Evolutionary conservation across 2,113 vertebrate genomes (phyloP), one percentile per base, ranked within the genome.

Genomic region (Butastur rufipennis): DNA sequence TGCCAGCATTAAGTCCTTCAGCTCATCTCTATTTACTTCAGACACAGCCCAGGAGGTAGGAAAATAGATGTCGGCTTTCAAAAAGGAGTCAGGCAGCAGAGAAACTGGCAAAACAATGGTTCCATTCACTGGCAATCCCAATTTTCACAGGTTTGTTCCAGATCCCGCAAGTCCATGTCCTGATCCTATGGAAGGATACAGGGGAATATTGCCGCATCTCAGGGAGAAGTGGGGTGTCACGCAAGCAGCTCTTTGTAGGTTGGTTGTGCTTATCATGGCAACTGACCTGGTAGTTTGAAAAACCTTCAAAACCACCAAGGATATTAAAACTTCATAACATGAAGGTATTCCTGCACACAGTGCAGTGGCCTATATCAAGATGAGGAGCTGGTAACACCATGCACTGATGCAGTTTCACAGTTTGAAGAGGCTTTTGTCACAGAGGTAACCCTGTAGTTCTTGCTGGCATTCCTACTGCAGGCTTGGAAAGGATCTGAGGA

Each of bases 1-100:
- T 87, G 61, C 90, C 95, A 89, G 74, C 47, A 79, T 68, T 56
- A 85, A 89, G 94, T 89, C 86, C 77, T 94, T 96, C 80, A 89
- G 47, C 68, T 91, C 86, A 59, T 89, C 83, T 87, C 59, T 93
- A 34, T 92, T 87, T 89, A 85, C 56, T 86, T 91, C 65, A 88
- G 92, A 72, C 52, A 94, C n/a, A 68, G 74, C 32, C 42, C 70
- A 81, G 81, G 59, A 86, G 55, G 42, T 31, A 59, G 38, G 68
- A 86, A 97, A 97, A 72, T 11, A 82, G 67, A 86, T 47, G 9
- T 25, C 86, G 40, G 36, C 50, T 92, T 95, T 95, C 40, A 65
- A 36, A 81, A 90, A 56, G 38, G 72, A 96, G 62, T 70, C 59
- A 78, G 42, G 45, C 19, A 2, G 2, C 19, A 86, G 66, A 45